A percentile compares a stretch with the other conserved stretches of the same genome.
phyloP scores from a whole-genome alignment of 2,888 invertebrate genomes.

The Bruchidius siliquastri region DNA sequence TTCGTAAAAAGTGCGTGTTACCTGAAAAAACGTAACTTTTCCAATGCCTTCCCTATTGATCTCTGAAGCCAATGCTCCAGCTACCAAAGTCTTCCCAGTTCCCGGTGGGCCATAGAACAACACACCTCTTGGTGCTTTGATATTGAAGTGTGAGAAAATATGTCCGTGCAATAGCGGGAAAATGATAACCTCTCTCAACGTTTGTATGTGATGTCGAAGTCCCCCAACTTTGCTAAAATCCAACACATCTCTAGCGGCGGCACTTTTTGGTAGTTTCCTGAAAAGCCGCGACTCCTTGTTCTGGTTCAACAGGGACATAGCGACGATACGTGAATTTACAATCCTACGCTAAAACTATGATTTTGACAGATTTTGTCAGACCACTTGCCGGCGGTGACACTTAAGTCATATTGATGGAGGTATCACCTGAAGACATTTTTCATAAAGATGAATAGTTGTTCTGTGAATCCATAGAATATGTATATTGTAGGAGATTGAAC shows the following conservation, averaged over 20 bases:
- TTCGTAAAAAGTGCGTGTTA: neutral
- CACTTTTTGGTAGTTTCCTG: constrained; percentile 11
- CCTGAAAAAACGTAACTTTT: constrained; percentile 41
- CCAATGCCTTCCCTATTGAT: constrained; percentile 38
- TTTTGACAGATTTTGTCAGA: neutral
- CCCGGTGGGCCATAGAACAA: constrained; percentile 45
- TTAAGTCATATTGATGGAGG: too few relatives aligned
- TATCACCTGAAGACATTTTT: too few relatives aligned
- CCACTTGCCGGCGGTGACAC: neutral
- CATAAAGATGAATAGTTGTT: too few relatives aligned
- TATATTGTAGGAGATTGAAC: too few relatives aligned
- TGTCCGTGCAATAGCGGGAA: constrained; percentile 41
- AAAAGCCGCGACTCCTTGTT: constrained; percentile 14
- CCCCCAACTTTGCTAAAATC: constrained; percentile 44
- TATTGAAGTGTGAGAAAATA: constrained; percentile 41
- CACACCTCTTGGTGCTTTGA: constrained; percentile 42
- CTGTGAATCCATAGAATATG: too few relatives aligned
- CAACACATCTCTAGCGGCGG: constrained; percentile 22
- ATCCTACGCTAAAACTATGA: neutral
- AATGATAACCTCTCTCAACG: constrained; percentile 40
- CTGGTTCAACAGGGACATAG: constrained; percentile 28
- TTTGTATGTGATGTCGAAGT: constrained; percentile 37
- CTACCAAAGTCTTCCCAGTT: constrained; percentile 45
- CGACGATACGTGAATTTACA: neutral
- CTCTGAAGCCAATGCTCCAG: constrained; percentile 43